Conservation (phyloP, 2,888 invertebrate genomes). For the Brenthis ino region DNA sequence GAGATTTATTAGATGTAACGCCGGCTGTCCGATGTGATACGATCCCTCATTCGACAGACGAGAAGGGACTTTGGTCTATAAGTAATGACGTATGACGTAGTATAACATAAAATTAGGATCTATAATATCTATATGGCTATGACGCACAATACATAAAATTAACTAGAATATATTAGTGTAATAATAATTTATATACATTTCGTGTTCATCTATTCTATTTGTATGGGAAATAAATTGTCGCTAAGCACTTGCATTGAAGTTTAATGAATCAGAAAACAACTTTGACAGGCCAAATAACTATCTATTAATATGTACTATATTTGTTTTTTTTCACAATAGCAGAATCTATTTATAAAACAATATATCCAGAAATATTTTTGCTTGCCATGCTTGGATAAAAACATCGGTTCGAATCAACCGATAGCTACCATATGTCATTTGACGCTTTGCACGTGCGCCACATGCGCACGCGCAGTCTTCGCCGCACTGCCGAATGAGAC, state of each 20-base stretch:
- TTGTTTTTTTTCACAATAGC: neutral
- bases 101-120: neutral
- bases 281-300: no score
- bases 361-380: constrained; percentile 19
- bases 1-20: no score
- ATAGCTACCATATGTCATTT: constrained; percentile 39
- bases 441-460: constrained; percentile 37
- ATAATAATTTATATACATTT: no score
- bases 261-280: no score
- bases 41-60: neutral
- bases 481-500: constrained; percentile 44
- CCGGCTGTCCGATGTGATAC: neutral
- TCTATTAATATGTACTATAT: no score
- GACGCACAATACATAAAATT: neutral
- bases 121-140: neutral
- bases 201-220: no score
- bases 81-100: neutral
- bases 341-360: constrained; percentile 1
- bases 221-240: no score
- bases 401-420: constrained; percentile 13
- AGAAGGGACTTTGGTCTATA: neutral
- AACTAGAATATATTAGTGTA: no score
- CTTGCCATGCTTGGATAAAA: constrained; percentile 17
- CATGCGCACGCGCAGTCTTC: constrained; percentile 39
- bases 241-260: no score